These are phyloP conservation scores for Melanotaenia pygmaea DNA, from an alignment of 2,797 vertebrate genomes.

Conservation along the genomic window DNA sequence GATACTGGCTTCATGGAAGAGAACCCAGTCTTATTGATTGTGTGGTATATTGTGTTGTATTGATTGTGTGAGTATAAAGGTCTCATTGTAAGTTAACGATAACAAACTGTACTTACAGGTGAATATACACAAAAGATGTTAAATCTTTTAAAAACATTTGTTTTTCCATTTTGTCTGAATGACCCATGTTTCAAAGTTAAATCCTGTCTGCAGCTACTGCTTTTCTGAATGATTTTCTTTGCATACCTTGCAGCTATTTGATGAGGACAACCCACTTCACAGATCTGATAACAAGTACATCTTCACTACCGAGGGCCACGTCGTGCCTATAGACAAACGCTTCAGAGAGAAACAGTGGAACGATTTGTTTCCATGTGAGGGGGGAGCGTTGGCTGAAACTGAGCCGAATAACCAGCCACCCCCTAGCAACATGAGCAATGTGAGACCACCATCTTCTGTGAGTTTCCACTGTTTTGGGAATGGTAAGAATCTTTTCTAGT, in stretches of 20 bases:
- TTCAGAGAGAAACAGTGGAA: constrained; percentile 92
- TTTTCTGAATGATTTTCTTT: background rate
- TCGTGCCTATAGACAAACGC: constrained; percentile 91
- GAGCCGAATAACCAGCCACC: constrained; percentile 49
- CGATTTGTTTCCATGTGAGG: constrained; percentile 83
- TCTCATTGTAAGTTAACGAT: too few relatives aligned
- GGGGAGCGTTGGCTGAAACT: constrained; percentile 50
- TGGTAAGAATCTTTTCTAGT: background rate
- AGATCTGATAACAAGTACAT: constrained; percentile 93
- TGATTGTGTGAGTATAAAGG: too few relatives aligned
- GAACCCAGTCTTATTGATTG: too few relatives aligned
- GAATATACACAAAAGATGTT: background rate
- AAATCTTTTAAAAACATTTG: background rate
- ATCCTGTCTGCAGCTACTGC: background rate
- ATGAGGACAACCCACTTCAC: constrained; percentile 97
- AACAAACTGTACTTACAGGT: too few relatives aligned
- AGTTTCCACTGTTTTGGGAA: background rate
- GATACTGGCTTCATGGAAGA: too few relatives aligned
- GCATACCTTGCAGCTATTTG: constrained; percentile 87
- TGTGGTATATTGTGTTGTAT: too few relatives aligned
- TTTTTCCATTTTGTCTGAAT: background rate
- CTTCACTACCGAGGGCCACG: constrained; percentile 97
- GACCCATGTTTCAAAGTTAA: background rate
- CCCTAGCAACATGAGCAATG: constrained; percentile 87
- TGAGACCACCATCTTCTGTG: constrained; percentile 48